Conservation (phyloP, 2,113 vertebrate genomes). For the Bufo gargarizans region DNA sequence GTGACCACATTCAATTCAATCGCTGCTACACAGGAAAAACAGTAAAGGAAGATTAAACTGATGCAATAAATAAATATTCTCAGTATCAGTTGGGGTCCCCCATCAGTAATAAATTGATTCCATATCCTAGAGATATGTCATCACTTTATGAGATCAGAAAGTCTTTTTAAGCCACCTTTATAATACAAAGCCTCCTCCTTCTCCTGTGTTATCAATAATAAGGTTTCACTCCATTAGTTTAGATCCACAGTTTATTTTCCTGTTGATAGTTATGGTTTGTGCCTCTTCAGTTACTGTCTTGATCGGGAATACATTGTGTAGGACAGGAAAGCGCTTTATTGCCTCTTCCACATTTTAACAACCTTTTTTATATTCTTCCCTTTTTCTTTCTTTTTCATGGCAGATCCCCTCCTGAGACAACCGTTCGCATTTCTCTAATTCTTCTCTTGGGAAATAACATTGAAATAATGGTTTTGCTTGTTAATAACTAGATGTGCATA, state of each 20-base stretch:
- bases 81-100: too few relatives aligned
- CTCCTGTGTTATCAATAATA: neutral
- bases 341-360: constrained; percentile 40
- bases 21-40: too few relatives aligned
- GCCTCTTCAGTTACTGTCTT: neutral
- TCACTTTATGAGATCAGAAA: too few relatives aligned
- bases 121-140: too few relatives aligned
- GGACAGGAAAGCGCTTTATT: constrained; percentile 25
- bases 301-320: constrained; percentile 4
- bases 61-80: too few relatives aligned
- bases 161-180: neutral
- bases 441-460: constrained; percentile 49
- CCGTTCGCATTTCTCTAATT: constrained; percentile 43
- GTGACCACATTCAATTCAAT: too few relatives aligned
- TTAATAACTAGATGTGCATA: constrained; percentile 34
- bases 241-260: constrained; percentile 29
- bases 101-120: too few relatives aligned
- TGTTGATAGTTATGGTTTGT: neutral
- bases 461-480: constrained; percentile 48
- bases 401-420: constrained; percentile 23
- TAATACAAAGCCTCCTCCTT: neutral
- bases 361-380: constrained; percentile 44
- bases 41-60: too few relatives aligned
- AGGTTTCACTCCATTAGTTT: constrained; percentile 16
- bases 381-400: constrained; percentile 28